These are phyloP conservation scores for Oeneis ivallda DNA, from an alignment of 2,888 invertebrate genomes.

Conservation along the genomic window DNA sequence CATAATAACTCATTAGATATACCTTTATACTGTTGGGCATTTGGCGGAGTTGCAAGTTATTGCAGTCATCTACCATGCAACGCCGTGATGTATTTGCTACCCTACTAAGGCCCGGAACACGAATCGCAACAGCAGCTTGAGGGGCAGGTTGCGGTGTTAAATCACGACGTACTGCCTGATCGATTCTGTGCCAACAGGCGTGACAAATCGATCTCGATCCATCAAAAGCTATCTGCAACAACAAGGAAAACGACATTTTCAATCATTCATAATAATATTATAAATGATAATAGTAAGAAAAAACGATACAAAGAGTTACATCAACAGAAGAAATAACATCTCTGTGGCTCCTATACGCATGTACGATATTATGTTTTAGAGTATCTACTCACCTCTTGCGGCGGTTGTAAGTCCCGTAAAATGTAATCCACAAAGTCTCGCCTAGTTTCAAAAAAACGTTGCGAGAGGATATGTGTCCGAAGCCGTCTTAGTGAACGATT, in stretches of 20 bases:
- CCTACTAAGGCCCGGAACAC: conserved; percentile 29
- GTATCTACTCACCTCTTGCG: neutral
- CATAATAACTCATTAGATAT: conserved; percentile 27
- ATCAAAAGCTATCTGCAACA: conserved; percentile 37
- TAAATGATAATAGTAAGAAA: neutral
- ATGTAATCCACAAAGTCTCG: conserved; percentile 13
- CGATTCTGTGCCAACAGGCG: conserved; percentile 36
- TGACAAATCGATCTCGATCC: conserved; percentile 36
- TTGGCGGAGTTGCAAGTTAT: conserved; percentile 25
- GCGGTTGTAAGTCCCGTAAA: neutral
- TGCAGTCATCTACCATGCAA: conserved; percentile 25
- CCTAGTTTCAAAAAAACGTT: conserved; percentile 12
- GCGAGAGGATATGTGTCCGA: conserved; percentile 12
- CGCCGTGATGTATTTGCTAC: conserved; percentile 36
- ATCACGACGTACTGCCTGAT: conserved; percentile 30
- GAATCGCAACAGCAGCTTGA: conserved; percentile 25
- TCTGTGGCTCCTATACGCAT: neutral
- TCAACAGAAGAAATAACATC: too few species aligned
- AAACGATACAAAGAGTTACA: neutral
- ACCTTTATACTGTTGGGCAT: conserved; percentile 24
- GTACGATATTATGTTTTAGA: neutral
- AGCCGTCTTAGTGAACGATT: conserved; percentile 16
- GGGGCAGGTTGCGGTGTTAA: conserved; percentile 25
- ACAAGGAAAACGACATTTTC: conserved; percentile 17
- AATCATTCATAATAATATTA: conserved; percentile 6